A percentile compares a stretch with the other conserved stretches of the same genome.
Conservation (phyloP, 2,797 vertebrate species). For the Ciconia nigra region DNA sequence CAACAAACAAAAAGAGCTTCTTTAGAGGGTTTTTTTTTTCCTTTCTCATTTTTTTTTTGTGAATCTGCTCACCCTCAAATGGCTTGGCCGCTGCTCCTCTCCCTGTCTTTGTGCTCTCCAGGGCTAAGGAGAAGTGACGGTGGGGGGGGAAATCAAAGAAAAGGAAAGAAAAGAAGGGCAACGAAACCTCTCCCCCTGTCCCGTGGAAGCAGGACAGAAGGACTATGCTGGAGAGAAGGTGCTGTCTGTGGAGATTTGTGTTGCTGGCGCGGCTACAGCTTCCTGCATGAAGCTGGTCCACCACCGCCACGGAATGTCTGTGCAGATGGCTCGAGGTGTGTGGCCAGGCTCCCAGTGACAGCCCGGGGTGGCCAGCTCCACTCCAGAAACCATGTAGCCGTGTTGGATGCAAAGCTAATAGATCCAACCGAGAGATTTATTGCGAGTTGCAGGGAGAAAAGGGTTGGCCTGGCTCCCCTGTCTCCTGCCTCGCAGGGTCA, state of each 20-base stretch:
- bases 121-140: neutral
- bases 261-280: neutral
- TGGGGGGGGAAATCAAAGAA: neutral
- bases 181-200: neutral
- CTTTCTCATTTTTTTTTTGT: too few species aligned
- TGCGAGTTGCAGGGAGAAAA: neutral
- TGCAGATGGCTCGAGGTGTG: neutral
- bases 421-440: neutral
- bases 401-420: neutral
- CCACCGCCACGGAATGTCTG: fast-evolving
- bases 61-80: neutral
- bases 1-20: neutral
- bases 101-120: neutral
- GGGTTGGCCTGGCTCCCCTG: neutral
- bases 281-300: neutral
- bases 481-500: neutral
- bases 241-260: neutral
- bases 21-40: neutral
- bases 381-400: neutral
- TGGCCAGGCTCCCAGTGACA: neutral
- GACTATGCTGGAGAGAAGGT: neutral
- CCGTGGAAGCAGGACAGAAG: neutral
- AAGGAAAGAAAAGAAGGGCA: neutral
- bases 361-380: neutral
- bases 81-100: neutral